Evolutionary conservation across 1,140 invertebrate species (phyloP).

Genomic region (Ceratina calcarata): DNA sequence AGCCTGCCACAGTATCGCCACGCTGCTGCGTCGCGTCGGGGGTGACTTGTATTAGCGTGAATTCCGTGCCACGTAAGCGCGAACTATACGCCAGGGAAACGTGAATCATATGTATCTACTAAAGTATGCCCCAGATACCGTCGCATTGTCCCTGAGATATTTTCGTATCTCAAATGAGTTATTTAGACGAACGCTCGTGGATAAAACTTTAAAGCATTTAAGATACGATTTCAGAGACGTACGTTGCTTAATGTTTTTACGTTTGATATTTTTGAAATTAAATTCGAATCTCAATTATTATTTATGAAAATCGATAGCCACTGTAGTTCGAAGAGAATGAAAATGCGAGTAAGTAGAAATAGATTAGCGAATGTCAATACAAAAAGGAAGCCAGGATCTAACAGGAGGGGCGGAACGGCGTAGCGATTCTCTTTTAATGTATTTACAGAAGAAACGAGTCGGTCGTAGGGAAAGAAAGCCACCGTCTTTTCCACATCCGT

Average conservation of each 20-base stretch:
- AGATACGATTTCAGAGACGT: too few relatives aligned
- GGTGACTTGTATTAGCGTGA: conserved; percentile 70
- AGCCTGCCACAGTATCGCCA: conserved; percentile 68
- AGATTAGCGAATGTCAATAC: conserved; percentile 52
- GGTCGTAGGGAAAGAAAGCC: conserved; percentile 57
- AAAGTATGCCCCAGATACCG: conserved; percentile 27
- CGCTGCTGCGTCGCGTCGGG: conserved; percentile 32
- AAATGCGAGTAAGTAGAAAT: conserved; percentile 19
- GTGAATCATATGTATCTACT: conserved; percentile 49
- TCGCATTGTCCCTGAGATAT: background rate
- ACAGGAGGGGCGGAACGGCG: background rate
- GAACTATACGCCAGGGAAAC: conserved; percentile 68
- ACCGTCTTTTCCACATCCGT: conserved; percentile 67
- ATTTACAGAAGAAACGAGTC: conserved; percentile 59
- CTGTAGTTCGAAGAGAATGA: background rate
- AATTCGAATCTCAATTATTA: too few relatives aligned
- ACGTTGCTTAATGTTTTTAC: too few relatives aligned
- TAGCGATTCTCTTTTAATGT: conserved; percentile 50
- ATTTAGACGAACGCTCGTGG: background rate
- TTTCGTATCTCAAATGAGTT: background rate
- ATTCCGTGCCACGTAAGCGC: conserved; percentile 74
- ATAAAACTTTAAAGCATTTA: too few relatives aligned
- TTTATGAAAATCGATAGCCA: too few relatives aligned
- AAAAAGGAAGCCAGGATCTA: conserved; percentile 38
- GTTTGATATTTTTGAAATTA: too few relatives aligned